phyloP scores from a whole-genome alignment of 1,140 invertebrate species.

The Muscidifurax raptorellus region DNA sequence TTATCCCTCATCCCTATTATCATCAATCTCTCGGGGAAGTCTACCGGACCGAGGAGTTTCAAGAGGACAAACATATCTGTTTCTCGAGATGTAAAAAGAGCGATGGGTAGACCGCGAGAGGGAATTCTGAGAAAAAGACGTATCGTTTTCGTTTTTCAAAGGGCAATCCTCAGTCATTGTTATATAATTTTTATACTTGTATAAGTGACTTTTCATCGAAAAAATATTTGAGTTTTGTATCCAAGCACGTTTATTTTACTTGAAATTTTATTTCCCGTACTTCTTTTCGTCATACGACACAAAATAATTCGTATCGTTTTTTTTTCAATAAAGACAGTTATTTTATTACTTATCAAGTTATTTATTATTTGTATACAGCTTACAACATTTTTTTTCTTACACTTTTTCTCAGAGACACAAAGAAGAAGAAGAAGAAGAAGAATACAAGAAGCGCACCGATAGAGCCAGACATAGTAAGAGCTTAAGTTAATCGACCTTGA shows the following conservation, averaged over 20 bases:
- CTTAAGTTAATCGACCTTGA: slow-evolving; percentile 4
- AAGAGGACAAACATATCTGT: background rate
- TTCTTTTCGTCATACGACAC: too few relatives aligned
- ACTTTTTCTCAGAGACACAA: background rate
- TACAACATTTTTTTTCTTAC: background rate
- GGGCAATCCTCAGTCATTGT: background rate
- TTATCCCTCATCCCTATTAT: background rate
- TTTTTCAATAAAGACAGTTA: background rate
- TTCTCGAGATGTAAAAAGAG: background rate
- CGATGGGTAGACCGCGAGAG: background rate
- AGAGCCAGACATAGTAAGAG: background rate
- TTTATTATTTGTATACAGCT: background rate
- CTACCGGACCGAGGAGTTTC: background rate
- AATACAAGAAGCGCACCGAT: background rate
- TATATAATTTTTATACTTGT: background rate
- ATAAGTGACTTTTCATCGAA: background rate
- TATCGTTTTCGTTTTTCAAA: slow-evolving; percentile 32
- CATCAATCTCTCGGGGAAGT: background rate
- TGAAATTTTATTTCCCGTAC: too few relatives aligned
- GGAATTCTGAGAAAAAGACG: slow-evolving; percentile 41
- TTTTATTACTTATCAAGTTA: background rate
- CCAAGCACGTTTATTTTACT: too few relatives aligned
- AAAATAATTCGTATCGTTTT: background rate
- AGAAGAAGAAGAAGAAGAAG: background rate
- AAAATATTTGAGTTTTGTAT: background rate